Percentiles rank a stretch among this genome's conserved stretches.
Evolutionary conservation across 1,140 invertebrate species (phyloP).

Genomic region (Neodiprion fabricii): DNA sequence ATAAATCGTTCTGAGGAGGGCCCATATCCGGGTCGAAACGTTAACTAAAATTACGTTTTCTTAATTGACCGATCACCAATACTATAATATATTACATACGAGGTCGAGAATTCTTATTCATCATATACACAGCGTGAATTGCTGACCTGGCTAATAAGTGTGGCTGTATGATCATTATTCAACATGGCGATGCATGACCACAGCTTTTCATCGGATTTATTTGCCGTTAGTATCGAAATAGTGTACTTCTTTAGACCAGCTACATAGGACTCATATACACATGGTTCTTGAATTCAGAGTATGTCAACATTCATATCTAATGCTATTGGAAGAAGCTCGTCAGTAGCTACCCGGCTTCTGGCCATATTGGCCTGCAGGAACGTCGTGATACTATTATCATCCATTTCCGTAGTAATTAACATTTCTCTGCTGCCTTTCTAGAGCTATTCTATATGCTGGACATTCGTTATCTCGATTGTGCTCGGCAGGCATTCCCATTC

Average conservation of each 20-base stretch:
- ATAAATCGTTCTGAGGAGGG: too few relatives aligned
- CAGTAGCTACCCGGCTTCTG: background rate
- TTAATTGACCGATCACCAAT: too few relatives aligned
- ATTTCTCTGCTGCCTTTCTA: background rate
- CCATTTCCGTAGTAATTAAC: background rate
- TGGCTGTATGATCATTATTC: too few relatives aligned
- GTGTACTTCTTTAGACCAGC: background rate
- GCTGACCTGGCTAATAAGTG: too few relatives aligned
- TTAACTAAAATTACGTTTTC: too few relatives aligned
- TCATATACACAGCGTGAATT: too few relatives aligned
- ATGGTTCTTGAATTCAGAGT: constrained; percentile 1
- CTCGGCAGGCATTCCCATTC: background rate
- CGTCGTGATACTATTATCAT: background rate
- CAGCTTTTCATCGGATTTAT: too few relatives aligned
- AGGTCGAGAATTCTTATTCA: too few relatives aligned
- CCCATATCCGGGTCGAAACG: too few relatives aligned
- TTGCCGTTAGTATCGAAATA: too few relatives aligned
- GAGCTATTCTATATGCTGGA: constrained; percentile 9
- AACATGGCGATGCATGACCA: too few relatives aligned
- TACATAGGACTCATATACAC: background rate
- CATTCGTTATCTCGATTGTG: background rate
- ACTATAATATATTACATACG: too few relatives aligned
- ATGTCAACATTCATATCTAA: background rate
- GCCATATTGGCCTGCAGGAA: background rate
- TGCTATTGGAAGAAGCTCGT: background rate